Evolutionary conservation across 2,888 invertebrate genomes (phyloP).

Genomic region (Pomacea canaliculata): DNA sequence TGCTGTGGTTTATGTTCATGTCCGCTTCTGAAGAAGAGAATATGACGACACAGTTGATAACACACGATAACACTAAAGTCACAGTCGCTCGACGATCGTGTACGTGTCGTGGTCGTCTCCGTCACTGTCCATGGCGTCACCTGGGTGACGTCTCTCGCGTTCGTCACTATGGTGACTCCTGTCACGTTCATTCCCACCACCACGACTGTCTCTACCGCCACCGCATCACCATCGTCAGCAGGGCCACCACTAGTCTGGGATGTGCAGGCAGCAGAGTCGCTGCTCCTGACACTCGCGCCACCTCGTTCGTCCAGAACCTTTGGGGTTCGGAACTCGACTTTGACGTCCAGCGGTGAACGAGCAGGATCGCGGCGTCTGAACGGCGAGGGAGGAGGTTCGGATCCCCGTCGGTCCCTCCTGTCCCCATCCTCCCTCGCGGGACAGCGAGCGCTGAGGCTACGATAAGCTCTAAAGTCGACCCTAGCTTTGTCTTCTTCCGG

Average conservation of each 20-base stretch:
- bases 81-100: too few relatives aligned
- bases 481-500: conserved; percentile 18
- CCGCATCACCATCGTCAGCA: too few relatives aligned
- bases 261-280: too few relatives aligned
- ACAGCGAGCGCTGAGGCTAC: neutral
- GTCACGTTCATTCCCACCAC: neutral
- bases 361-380: neutral
- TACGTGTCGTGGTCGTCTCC: too few relatives aligned
- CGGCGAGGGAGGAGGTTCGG: neutral
- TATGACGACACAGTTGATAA: too few relatives aligned
- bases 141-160: neutral
- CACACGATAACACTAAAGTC: too few relatives aligned
- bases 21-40: neutral
- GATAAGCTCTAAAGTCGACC: neutral
- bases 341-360: conserved; percentile 12
- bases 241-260: too few relatives aligned
- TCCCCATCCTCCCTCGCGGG: neutral
- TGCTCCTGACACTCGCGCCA: too few relatives aligned
- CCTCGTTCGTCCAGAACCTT: too few relatives aligned
- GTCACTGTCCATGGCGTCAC: too few relatives aligned
- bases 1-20: too few relatives aligned
- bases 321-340: conserved; percentile 1
- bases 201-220: neutral
- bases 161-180: neutral
- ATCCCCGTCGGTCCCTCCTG: neutral